Percentiles rank a stretch among this genome's conserved stretches.
phyloP scores from a whole-genome alignment of 1,140 invertebrate species.

The Pseudachorutes palmiensis region DNA sequence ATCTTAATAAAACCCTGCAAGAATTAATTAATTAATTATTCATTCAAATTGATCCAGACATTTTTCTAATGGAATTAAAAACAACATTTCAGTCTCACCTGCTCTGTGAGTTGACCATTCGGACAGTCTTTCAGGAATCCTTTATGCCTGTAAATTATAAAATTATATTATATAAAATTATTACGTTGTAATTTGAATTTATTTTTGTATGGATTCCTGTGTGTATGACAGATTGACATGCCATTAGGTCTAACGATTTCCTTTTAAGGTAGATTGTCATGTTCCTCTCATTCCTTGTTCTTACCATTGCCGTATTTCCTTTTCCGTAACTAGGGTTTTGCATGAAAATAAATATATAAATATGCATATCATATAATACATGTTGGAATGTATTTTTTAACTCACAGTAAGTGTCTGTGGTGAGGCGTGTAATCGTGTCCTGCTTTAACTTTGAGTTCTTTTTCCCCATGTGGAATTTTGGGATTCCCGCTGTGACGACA shows the following conservation, averaged over 20 bases:
- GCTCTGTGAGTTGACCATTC: slow-evolving; percentile 80
- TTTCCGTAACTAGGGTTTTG: slow-evolving; percentile 70
- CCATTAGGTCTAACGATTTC: too few species aligned
- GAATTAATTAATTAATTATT: slow-evolving; percentile 14
- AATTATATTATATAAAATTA: slow-evolving; percentile 9
- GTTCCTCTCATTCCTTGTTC: too few species aligned
- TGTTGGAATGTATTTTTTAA: too few species aligned
- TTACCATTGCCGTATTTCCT: slow-evolving; percentile 77
- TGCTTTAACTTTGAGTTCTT: slow-evolving; percentile 88
- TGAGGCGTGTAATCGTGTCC: slow-evolving; percentile 79
- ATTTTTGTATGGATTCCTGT: background rate
- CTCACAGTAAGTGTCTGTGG: slow-evolving; percentile 84
- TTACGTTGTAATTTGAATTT: background rate
- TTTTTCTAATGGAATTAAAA: too few species aligned
- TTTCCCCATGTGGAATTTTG: slow-evolving; percentile 58
- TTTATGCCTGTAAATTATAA: slow-evolving; percentile 66
- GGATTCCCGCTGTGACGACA: background rate
- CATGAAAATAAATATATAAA: too few species aligned
- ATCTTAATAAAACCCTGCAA: slow-evolving; percentile 59
- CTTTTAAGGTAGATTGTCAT: too few species aligned
- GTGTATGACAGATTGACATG: too few species aligned
- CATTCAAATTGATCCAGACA: background rate
- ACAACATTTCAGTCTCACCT: too few species aligned
- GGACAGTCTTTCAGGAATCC: slow-evolving; percentile 89
- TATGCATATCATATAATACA: too few species aligned